Percentiles rank a stretch among this genome's conserved stretches.
phyloP scores from a whole-genome alignment of 1,140 invertebrate species.

The Dreissena polymorpha region DNA sequence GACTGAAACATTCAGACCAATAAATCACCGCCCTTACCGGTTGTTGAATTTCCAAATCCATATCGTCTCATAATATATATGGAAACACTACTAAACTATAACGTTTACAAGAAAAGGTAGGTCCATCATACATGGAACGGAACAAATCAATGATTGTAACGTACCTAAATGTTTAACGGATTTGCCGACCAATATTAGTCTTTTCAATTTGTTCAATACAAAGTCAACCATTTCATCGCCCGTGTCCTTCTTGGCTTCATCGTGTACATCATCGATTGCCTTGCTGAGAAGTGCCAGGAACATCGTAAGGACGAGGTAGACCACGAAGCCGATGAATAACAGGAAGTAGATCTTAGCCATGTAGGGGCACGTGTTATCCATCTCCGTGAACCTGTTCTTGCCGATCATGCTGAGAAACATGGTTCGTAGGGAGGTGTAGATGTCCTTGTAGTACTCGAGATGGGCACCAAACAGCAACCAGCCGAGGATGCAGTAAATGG shows the following conservation, averaged over 20 bases:
- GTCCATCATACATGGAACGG: no score
- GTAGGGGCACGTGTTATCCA: constrained; percentile 59
- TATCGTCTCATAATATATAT: no score
- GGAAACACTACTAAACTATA: no score
- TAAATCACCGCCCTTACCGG: no score
- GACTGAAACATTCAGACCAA: background rate
- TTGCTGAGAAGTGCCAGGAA: constrained; percentile 66
- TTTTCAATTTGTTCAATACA: constrained; percentile 54
- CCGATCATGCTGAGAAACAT: constrained; percentile 83
- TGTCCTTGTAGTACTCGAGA: constrained; percentile 63
- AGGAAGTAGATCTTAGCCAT: constrained; percentile 66
- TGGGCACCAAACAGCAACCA: constrained; percentile 62
- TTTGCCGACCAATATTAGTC: constrained; percentile 35
- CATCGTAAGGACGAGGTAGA: constrained; percentile 64
- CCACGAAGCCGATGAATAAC: constrained; percentile 59
- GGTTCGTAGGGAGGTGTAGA: constrained; percentile 60
- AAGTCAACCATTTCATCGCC: constrained; percentile 61
- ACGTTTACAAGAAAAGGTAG: no score
- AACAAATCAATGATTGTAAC: no score
- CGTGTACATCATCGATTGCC: constrained; percentile 60
- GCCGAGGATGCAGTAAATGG: constrained; percentile 60
- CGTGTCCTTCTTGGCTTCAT: constrained; percentile 53
- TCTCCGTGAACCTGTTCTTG: constrained; percentile 79
- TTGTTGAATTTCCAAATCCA: no score
- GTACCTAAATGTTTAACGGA: no score